Evolutionary conservation across 2,888 invertebrate species (phyloP).

Genomic region (Minunthozetes semirufus): DNA sequence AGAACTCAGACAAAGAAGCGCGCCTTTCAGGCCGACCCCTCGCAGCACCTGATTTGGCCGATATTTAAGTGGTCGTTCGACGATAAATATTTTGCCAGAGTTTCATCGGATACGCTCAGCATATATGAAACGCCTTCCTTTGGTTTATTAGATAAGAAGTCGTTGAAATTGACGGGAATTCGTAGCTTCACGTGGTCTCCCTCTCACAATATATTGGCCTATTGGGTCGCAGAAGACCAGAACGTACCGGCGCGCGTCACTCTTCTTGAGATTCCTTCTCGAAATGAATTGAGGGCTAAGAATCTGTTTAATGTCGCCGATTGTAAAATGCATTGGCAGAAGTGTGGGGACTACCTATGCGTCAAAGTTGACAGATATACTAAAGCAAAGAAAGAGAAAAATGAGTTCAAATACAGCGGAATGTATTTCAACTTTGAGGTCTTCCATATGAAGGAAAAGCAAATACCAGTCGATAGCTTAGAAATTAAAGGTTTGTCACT

Average conservation of each 20-base stretch:
- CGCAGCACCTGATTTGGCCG: slow-evolving; percentile 70
- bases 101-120: slow-evolving; percentile 71
- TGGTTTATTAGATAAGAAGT: slow-evolving; percentile 85
- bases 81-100: slow-evolving; percentile 85
- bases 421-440: slow-evolving; percentile 98
- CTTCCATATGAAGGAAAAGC: slow-evolving; percentile 95
- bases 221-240: slow-evolving; percentile 91
- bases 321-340: slow-evolving; percentile 98
- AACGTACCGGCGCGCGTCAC: slow-evolving; percentile 93
- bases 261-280: slow-evolving; percentile 79
- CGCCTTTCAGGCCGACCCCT: slow-evolving; percentile 68
- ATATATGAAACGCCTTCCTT: slow-evolving; percentile 97
- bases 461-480: slow-evolving; percentile 93
- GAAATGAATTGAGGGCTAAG: slow-evolving; percentile 79
- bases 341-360: slow-evolving; percentile 92
- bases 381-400: slow-evolving; percentile 73
- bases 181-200: slow-evolving; percentile 98
- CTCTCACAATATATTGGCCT: slow-evolving; percentile 88
- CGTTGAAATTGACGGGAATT: slow-evolving; percentile 62
- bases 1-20: slow-evolving; percentile 88
- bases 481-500: slow-evolving; percentile 76
- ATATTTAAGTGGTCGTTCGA: slow-evolving; percentile 96
- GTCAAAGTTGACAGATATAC: slow-evolving; percentile 85
- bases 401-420: slow-evolving; percentile 86
- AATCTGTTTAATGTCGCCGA: slow-evolving; percentile 97